These are phyloP conservation scores for Resseliella maxima DNA, from an alignment of 2,888 invertebrate genomes.

Conservation along the genomic window DNA sequence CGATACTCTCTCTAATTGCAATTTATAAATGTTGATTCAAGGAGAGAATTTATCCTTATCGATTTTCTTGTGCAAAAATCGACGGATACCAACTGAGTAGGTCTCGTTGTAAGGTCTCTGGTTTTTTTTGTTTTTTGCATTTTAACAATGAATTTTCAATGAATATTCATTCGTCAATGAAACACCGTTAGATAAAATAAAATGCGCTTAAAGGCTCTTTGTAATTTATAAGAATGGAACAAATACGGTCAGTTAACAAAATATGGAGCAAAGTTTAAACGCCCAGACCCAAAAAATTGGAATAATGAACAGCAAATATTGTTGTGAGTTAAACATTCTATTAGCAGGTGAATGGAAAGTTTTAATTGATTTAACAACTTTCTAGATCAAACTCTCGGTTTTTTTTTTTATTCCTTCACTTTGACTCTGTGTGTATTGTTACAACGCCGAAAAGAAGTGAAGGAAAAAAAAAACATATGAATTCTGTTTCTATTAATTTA, in stretches of 20 bases:
- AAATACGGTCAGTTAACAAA: not conserved
- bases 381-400: not conserved
- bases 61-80: constrained; percentile 29
- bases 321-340: not conserved
- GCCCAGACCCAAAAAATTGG: too few relatives aligned
- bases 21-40: not conserved
- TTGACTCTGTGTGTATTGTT: not conserved
- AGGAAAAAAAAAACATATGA: not conserved
- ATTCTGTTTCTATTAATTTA: not conserved
- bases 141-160: too few relatives aligned
- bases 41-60: not conserved
- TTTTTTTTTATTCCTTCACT: not conserved
- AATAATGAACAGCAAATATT: not conserved
- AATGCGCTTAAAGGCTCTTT: too few relatives aligned
- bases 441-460: not conserved
- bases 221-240: too few relatives aligned
- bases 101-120: not conserved
- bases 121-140: not conserved
- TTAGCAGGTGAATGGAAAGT: not conserved
- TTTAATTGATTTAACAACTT: constrained; percentile 1
- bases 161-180: too few relatives aligned
- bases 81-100: not conserved
- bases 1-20: not conserved
- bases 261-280: too few relatives aligned
- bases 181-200: too few relatives aligned